Base-by-base conservation (phyloP, 2,113 vertebrate genomes). In the Sminthopsis crassicaudata region DNA sequence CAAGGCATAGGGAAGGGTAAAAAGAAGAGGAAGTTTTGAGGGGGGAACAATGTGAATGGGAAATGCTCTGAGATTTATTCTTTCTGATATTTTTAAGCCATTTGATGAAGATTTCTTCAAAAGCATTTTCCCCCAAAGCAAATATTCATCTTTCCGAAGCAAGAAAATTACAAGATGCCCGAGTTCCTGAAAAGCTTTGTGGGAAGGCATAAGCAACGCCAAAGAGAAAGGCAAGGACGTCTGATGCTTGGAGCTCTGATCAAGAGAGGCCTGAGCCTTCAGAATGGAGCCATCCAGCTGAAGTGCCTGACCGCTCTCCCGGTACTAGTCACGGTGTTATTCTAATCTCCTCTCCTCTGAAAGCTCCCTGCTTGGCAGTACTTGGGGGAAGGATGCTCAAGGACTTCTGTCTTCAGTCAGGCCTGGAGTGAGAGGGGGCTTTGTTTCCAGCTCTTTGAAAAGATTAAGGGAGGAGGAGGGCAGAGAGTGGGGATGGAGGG, bases 291-390 rank as follows among this genome's bases (percentile, higher is more conserved):
- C 24, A 46, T 6, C 11, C 19, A 46, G 46, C 2, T 55, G 10
- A 67, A 92, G 60, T 92, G 92, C 26, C 91, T 23, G 91, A 92
- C 46, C 91, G 95, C 90, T 94, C 92, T 36, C 89, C 92, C 90
- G 12, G 60, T 27, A 92, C 91, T n/a, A 88, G 50, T 0, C n/a
- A 94, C 52, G 90, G 19, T 50, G 46, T 55, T 89, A 94, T 48
- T 96, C 96, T 96, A 93, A 97, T 95, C 95, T 91, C 91, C 89
- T 90, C 97, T 98, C 93, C 90, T 95, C 52, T 55, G 88, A 84
- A 60, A 95, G 95, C 48, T 57, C 67, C 84, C 36, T 55, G 46
- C 53, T 88, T 91, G 91, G 90, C 93, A 92, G 92, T 94, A 95
- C 96, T 96, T 60, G 53, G 46, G 54, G 57, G 90, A 95, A 97